These are phyloP conservation scores for Cremastinae sp. DNA, from an alignment of 2,888 invertebrate species.

Conservation along the genomic window DNA sequence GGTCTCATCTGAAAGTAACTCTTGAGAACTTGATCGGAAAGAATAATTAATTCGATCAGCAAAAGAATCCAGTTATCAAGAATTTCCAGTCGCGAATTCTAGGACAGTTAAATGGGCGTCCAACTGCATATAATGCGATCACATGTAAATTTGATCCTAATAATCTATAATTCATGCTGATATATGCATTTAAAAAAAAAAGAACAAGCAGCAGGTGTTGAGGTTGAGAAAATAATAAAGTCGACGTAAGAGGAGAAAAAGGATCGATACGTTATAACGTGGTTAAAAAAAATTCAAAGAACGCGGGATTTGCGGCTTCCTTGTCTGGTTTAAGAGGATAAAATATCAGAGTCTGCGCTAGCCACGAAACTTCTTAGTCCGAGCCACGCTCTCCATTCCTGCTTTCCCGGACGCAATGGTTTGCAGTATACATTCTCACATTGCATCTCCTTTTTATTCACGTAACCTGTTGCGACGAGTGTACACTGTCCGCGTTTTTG, in stretches of 20 bases:
- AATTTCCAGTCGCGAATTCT: slow-evolving; percentile 28
- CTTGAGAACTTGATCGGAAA: slow-evolving; percentile 36
- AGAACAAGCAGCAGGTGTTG: not conserved
- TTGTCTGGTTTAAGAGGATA: not conserved
- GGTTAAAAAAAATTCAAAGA: slow-evolving; percentile 42
- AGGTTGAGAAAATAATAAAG: slow-evolving; percentile 9
- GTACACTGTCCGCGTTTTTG: not conserved
- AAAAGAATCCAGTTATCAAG: slow-evolving; percentile 51
- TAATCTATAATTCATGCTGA: not conserved
- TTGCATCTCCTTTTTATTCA: slow-evolving; percentile 21
- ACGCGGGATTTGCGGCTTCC: not conserved
- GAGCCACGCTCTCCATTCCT: slow-evolving; percentile 25
- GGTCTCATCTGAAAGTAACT: not conserved
- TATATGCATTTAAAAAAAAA: not conserved
- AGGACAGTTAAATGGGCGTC: slow-evolving; percentile 1
- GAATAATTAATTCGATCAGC: slow-evolving; percentile 56
- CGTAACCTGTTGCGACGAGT: slow-evolving; percentile 39
- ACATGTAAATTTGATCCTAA: not conserved
- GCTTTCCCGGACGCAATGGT: slow-evolving; percentile 2
- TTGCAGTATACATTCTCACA: not conserved
- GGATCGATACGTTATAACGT: slow-evolving; percentile 27
- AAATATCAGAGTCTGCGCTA: slow-evolving; percentile 30
- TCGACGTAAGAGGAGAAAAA: slow-evolving; percentile 21
- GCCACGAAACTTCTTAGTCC: slow-evolving; percentile 31
- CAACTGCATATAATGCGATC: not conserved